Conservation (phyloP, 2,113 vertebrate genomes). For the Notothenia coriiceps region DNA sequence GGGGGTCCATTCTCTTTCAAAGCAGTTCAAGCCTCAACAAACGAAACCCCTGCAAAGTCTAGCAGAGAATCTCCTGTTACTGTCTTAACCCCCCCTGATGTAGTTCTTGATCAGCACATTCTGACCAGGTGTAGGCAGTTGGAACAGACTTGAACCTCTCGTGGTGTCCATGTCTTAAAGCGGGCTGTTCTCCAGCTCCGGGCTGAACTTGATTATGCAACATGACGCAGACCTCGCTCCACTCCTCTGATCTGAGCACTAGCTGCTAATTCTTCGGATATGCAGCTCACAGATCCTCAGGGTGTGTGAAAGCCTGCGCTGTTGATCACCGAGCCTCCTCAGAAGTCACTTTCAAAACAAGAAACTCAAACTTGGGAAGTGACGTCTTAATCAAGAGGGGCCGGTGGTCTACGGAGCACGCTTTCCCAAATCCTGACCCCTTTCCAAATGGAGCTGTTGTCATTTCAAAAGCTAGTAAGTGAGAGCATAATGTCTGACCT, state of each 20-base stretch:
- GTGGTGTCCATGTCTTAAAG: constrained; percentile 59
- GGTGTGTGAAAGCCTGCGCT: constrained; percentile 9
- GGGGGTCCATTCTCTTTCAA: constrained; percentile 15
- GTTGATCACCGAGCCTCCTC: neutral
- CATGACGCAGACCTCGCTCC: constrained; percentile 64
- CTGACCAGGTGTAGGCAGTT: neutral
- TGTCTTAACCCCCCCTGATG: neutral
- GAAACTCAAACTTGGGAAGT: neutral
- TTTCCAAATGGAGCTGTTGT: constrained; percentile 31
- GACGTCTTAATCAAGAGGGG: neutral
- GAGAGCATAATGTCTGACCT: constrained; percentile 18
- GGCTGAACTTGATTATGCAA: constrained; percentile 81
- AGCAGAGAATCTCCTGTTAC: neutral
- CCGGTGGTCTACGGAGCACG: neutral
- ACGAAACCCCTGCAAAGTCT: neutral
- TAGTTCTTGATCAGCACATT: neutral
- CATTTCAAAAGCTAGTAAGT: constrained; percentile 43
- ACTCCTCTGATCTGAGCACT: constrained; percentile 32
- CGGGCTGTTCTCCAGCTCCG: constrained; percentile 57
- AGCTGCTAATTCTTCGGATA: constrained; percentile 9
- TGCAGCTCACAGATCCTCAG: neutral
- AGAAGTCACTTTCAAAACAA: neutral
- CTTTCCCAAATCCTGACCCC: constrained; percentile 1
- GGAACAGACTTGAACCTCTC: constrained; percentile 37
- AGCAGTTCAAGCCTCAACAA: constrained; percentile 2